Evolutionary conservation across 2,888 invertebrate genomes (phyloP).

Genomic region (Tiliacea citrago): DNA sequence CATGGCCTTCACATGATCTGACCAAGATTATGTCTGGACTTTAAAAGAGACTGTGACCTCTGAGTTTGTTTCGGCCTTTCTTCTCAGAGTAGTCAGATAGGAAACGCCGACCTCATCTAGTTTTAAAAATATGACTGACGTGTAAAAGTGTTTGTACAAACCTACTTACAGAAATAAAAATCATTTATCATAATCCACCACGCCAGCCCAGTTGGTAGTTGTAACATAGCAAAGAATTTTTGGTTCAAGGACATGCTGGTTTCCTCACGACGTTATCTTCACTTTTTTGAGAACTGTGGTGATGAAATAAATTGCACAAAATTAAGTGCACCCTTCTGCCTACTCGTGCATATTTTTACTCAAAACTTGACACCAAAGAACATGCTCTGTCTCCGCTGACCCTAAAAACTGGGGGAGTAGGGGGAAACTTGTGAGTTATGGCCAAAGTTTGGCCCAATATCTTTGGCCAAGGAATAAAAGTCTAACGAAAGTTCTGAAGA

Average conservation of each 20-base stretch:
- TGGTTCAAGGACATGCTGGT: background rate
- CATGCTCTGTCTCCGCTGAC: background rate
- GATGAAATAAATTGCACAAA: background rate
- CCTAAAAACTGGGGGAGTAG: background rate
- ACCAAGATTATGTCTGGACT: no score
- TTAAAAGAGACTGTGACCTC: no score
- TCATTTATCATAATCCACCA: background rate
- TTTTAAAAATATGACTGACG: no score
- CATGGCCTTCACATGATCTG: no score
- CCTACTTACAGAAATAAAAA: no score
- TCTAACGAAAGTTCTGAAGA: slow-evolving; percentile 41
- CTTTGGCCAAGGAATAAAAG: slow-evolving; percentile 45
- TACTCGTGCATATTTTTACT: background rate
- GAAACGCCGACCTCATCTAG: no score
- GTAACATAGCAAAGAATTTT: background rate
- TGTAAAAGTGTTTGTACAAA: no score
- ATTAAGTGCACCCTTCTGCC: no score
- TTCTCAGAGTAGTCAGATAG: no score
- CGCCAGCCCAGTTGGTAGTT: background rate
- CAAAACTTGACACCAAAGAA: background rate
- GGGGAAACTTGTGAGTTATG: slow-evolving; percentile 45
- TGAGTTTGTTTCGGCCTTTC: no score
- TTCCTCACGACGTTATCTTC: background rate
- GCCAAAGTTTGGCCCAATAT: slow-evolving; percentile 47
- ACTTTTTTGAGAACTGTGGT: background rate